phyloP scores from a whole-genome alignment of 2,888 invertebrate species.

The Nemotelus nigrinus region DNA sequence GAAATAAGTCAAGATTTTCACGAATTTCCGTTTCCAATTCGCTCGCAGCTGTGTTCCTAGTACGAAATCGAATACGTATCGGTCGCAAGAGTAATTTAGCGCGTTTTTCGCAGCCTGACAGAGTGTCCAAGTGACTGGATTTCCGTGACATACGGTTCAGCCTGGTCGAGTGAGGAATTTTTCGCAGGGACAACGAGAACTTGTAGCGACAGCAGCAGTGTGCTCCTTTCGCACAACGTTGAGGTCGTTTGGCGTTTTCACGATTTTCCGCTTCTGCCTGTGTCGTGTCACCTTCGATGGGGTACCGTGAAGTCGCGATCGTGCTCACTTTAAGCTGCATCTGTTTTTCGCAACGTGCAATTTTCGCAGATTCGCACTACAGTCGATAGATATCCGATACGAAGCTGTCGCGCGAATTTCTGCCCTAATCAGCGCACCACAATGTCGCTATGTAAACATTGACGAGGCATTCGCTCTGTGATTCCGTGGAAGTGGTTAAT shows the following conservation, averaged over 20 bases:
- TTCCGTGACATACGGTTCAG: conserved; percentile 40
- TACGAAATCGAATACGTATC: not conserved
- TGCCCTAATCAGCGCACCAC: conserved; percentile 15
- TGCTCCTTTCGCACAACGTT: not conserved
- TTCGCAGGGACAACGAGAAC: conserved; percentile 1
- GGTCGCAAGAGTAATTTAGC: not conserved
- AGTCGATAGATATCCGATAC: not conserved
- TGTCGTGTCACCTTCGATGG: conserved; percentile 24
- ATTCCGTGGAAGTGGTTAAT: conserved; percentile 37
- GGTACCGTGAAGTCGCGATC: conserved; percentile 5
- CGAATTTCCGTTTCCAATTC: conserved; percentile 9
- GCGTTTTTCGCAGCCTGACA: conserved; percentile 14
- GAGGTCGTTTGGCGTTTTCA: not conserved
- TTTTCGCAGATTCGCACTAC: conserved; percentile 4
- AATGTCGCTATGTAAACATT: conserved; percentile 38
- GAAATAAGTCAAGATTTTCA: conserved; percentile 27
- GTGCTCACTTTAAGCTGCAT: conserved; percentile 23
- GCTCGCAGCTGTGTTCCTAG: not conserved
- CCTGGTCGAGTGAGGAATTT: conserved; percentile 15
- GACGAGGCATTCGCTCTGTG: conserved; percentile 18
- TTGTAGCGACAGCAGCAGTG: not conserved
- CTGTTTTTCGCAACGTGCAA: conserved; percentile 24
- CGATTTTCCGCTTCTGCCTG: conserved; percentile 17
- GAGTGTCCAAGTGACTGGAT: conserved; percentile 23
- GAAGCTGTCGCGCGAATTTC: not conserved